phyloP scores from a whole-genome alignment of 2,888 invertebrate genomes.

The Lamellibrachia columna region DNA sequence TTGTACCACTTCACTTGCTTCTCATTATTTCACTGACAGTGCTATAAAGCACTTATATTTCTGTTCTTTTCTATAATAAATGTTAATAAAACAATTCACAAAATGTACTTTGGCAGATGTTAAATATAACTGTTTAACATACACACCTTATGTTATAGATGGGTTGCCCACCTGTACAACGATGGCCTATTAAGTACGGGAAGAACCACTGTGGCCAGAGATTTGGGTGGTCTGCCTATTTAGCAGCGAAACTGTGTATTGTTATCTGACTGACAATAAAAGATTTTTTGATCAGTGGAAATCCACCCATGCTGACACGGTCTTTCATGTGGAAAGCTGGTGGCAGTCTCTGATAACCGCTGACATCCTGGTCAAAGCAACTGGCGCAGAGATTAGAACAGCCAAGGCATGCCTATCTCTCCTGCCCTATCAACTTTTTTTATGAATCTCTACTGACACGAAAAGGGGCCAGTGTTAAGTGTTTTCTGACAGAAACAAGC shows the following conservation, averaged over 20 bases:
- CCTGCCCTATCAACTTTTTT: background rate
- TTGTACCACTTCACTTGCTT: too few species aligned
- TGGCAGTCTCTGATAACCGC: background rate
- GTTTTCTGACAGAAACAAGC: slow-evolving; percentile 6
- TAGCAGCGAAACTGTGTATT: background rate
- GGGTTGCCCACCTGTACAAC: background rate
- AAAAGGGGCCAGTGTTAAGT: background rate
- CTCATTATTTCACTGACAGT: too few species aligned
- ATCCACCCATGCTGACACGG: background rate
- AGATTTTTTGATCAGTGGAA: background rate
- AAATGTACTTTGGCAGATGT: too few species aligned
- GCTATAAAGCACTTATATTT: too few species aligned
- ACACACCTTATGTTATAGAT: background rate
- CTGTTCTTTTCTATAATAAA: too few species aligned
- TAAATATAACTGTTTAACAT: too few species aligned
- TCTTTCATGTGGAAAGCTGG: background rate
- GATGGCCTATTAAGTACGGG: background rate
- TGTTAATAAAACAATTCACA: too few species aligned
- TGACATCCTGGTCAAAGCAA: background rate
- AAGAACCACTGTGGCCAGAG: background rate
- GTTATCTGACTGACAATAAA: background rate
- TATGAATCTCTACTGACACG: background rate
- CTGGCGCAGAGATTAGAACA: background rate
- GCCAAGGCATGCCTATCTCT: background rate
- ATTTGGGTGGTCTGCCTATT: slow-evolving; percentile 9